Evolutionary conservation across 2,888 invertebrate species (phyloP), one percentile per base, ranked within the genome.

Genomic region (Athripsodes cinereus): DNA sequence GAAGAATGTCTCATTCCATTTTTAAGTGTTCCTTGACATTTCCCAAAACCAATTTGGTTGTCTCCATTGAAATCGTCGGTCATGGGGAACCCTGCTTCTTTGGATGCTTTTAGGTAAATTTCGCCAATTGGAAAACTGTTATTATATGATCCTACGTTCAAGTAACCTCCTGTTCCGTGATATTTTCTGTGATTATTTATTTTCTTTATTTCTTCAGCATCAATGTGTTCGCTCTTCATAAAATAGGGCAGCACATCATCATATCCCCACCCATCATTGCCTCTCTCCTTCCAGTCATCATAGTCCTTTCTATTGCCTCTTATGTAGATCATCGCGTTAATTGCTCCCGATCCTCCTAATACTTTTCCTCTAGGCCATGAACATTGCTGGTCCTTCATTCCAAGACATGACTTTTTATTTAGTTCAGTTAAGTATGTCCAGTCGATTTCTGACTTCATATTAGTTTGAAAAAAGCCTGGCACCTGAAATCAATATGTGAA

Each of bases 281-380:
- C 81, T 20, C 70, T 65, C 1, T 68, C 67, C 50, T 76, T 73
- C 85, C 85, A 85, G 52, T 72, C 68, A 49, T 80, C 72, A 61
- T 78, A 85, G 66, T 84, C 82, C 5, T 68, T 67, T 1, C 69
- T 71, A 64, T 78, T 80, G 0, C 84, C 85, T 40, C 81, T 74
- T 5, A 83, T 71, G 66, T 83, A 84, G 53, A 84, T 71, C 79
- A 84, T 84, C 40, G 78, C 82, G 66, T 85, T 85, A 18, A 84
- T 72, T 2, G 79, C 75, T 50, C 82, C 82, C 0, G 80, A 79
- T 6, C 85, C 85, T 26, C 85, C 84, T 66, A 85, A 71, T 58
- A 80, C 77, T 66, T 83, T 86, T 0, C 88, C 88, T 58, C 84
- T 78, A 22, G 82, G 80, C 85, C 84, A 84, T 11, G 69, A 71